Conservation (phyloP, 2,797 vertebrate species). For the Heliangelus exortis region DNA sequence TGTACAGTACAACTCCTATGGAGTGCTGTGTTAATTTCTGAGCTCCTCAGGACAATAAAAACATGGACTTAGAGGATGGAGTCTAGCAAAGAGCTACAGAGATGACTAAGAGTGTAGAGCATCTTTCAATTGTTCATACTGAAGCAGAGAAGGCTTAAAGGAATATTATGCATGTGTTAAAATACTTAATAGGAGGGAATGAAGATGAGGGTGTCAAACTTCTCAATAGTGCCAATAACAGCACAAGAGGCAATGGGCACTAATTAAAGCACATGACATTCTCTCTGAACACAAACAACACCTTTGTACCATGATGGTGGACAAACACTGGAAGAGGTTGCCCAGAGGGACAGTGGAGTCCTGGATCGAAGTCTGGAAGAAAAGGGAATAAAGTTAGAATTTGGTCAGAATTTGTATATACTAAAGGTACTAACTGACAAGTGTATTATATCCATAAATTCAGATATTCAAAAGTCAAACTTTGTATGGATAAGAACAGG, state of each 20-base stretch:
- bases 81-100: neutral
- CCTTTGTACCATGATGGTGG: neutral
- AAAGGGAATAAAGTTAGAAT: neutral
- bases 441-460: neutral
- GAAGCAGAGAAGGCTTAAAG: neutral
- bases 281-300: neutral
- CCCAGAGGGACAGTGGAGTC: neutral
- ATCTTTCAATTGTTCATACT: neutral
- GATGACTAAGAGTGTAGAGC: neutral
- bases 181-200: neutral
- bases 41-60: neutral
- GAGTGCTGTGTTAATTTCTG: neutral
- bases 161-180: neutral
- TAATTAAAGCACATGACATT: neutral
- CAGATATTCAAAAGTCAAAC: neutral
- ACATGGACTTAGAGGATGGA: neutral
- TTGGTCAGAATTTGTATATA: neutral
- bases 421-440: neutral
- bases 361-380: neutral
- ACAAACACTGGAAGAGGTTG: neutral
- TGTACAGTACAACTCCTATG: neutral
- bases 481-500: neutral
- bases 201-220: neutral
- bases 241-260: neutral
- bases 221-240: neutral